These are phyloP conservation scores for Brenthis ino DNA, from an alignment of 2,888 invertebrate species.

Conservation along the genomic window DNA sequence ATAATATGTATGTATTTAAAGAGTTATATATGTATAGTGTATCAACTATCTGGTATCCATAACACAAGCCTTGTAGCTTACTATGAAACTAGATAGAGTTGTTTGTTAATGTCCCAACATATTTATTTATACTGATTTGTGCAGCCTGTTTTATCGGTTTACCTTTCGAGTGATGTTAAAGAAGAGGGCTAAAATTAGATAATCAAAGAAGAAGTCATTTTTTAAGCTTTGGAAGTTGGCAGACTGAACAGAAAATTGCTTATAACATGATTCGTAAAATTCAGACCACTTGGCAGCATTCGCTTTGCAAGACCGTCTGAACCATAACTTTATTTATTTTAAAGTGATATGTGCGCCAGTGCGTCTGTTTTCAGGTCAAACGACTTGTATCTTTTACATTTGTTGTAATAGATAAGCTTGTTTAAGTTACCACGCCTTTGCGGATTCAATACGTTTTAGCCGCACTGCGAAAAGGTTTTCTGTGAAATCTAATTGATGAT, in stretches of 20 bases:
- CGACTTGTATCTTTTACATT: conserved; percentile 8
- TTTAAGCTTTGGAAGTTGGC: conserved; percentile 15
- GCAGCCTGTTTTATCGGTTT: no score
- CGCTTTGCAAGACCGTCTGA: background rate
- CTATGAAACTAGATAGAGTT: no score
- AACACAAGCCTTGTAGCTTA: no score
- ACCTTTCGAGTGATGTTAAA: no score
- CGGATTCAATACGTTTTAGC: conserved; percentile 1
- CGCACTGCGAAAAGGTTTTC: conserved; percentile 7
- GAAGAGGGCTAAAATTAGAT: background rate
- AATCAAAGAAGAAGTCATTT: background rate
- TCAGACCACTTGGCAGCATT: conserved; percentile 12
- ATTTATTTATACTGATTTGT: no score
- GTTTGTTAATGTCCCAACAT: no score
- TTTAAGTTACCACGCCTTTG: conserved; percentile 10
- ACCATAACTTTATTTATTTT: conserved; percentile 1
- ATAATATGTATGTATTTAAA: no score
- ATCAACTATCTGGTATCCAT: no score
- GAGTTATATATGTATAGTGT: no score
- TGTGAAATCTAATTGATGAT: background rate
- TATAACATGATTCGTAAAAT: conserved; percentile 2
- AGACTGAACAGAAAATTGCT: conserved; percentile 10
- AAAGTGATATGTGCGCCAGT: background rate
- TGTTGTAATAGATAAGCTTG: conserved; percentile 6
- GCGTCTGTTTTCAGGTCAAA: conserved; percentile 11